phyloP scores from a whole-genome alignment of 2,113 vertebrate species.

The Podarcis raffonei region DNA sequence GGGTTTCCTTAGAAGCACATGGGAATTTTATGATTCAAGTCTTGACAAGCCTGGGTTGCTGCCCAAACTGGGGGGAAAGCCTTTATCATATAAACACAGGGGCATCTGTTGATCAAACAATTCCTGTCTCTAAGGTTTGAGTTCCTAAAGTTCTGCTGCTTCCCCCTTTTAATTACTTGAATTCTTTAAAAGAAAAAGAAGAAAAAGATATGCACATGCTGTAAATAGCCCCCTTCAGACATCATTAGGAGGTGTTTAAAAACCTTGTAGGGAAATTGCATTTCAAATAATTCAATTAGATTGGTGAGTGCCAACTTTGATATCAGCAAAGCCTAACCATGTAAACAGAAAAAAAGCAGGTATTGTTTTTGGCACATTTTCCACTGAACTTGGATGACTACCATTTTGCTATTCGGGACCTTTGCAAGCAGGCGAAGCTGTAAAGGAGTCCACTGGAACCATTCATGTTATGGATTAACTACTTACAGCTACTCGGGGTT shows the following conservation, averaged over 20 bases:
- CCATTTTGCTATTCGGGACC: conserved; percentile 52
- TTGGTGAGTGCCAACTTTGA: conserved; percentile 52
- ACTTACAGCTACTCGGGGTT: conserved; percentile 49
- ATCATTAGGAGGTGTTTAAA: conserved; percentile 34
- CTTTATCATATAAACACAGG: no score
- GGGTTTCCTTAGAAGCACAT: neutral
- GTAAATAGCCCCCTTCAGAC: conserved; percentile 1
- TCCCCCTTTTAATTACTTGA: neutral
- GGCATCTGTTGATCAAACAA: neutral
- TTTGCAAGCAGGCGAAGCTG: conserved; percentile 56
- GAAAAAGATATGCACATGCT: conserved; percentile 29
- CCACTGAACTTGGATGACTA: conserved; percentile 50
- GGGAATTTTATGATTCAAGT: neutral
- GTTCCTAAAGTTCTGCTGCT: neutral
- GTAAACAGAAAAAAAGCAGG: conserved; percentile 34
- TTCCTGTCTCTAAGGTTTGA: neutral
- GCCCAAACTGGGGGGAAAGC: neutral
- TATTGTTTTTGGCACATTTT: conserved; percentile 69
- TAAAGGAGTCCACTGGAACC: conserved; percentile 54
- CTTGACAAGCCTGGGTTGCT: neutral
- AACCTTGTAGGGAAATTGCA: conserved; percentile 48
- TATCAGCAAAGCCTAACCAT: conserved; percentile 51
- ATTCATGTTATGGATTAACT: conserved; percentile 62
- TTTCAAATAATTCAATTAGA: conserved; percentile 66
- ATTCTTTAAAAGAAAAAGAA: neutral